Base-by-base conservation (phyloP, 2,888 invertebrate species). In the Hirtodrosophila duncani region DNA sequence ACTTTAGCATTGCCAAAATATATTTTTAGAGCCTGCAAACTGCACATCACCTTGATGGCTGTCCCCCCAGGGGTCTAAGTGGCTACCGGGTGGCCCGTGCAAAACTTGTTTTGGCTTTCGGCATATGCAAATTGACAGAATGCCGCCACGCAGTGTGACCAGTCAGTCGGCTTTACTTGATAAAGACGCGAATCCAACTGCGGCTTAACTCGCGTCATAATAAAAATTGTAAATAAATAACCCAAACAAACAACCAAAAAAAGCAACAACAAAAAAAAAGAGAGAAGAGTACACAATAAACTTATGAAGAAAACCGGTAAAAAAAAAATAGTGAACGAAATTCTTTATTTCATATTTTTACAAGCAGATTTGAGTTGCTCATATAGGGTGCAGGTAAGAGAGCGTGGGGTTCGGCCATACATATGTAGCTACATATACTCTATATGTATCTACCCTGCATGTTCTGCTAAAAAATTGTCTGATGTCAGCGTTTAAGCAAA, bases 401-500 rank as follows among this genome's bases (percentile, higher is more conserved):
- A n/a, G n/a, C n/a, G n/a, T n/a, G n/a, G n/a, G n/a, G n/a, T n/a
- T n/a, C n/a, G n/a, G n/a, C n/a, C n/a, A n/a, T n/a, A n/a, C n/a
- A n/a, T n/a, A n/a, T n/a, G n/a, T n/a, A n/a, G n/a, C n/a, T n/a
- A n/a, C n/a, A n/a, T n/a, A n/a, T n/a, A n/a, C n/a, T n/a, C n/a
- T n/a, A 16, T 34, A 10, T 16, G 13, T 16, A 36, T 24, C 36
- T 21, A 31, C 27, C n/a, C n/a, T n/a, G n/a, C 30, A 31, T 16
- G 13, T 23, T 37, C 23, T 30, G n/a, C n/a, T n/a, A 57, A 26
- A 65, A 61, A 56, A 50, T 51, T 42, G 48, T 58, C 71, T 72
- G 80, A 72, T 72, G 72, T 79, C 80, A 72, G 80, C 72, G 63
- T 56, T 72, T 56, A 79, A 71, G 60, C 60, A 72, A 72, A 71